A percentile compares a stretch with the other conserved stretches of the same genome.
Evolutionary conservation across 2,797 vertebrate species (phyloP).

Genomic region (Acanthurus lineatus): DNA sequence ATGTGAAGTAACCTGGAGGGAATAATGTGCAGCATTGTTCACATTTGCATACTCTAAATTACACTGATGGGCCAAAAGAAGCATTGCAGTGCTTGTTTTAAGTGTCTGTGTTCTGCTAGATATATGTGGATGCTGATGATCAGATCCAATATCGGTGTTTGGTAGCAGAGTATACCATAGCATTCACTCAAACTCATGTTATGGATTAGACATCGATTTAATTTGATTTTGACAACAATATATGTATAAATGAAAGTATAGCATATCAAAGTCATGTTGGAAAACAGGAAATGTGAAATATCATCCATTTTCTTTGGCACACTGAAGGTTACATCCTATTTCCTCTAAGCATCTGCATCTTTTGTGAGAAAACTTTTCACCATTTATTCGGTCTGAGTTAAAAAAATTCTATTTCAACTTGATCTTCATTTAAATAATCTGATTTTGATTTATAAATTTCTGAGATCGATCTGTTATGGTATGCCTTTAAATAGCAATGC

Average conservation of each 20-base stretch:
- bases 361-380: not conserved
- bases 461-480: too few species aligned
- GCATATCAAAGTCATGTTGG: not conserved
- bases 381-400: not conserved
- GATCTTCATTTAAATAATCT: too few species aligned
- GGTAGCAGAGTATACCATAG: not conserved
- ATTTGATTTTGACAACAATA: not conserved
- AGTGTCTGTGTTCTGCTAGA: not conserved
- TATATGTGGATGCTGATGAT: conserved; percentile 10
- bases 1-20: conserved; percentile 35
- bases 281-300: conserved; percentile 1
- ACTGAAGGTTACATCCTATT: not conserved
- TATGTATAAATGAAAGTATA: not conserved
- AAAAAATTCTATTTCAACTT: too few species aligned
- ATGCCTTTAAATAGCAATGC: too few species aligned
- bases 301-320: not conserved
- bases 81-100: not conserved
- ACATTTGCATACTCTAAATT: conserved; percentile 34
- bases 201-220: not conserved
- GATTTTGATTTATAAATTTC: too few species aligned
- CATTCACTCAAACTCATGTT: not conserved
- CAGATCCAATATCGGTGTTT: not conserved
- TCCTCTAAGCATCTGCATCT: not conserved
- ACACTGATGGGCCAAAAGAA: conserved; percentile 15
- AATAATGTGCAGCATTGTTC: conserved; percentile 29